phyloP scores from a whole-genome alignment of 2,113 vertebrate genomes.

The Columba janthina region DNA sequence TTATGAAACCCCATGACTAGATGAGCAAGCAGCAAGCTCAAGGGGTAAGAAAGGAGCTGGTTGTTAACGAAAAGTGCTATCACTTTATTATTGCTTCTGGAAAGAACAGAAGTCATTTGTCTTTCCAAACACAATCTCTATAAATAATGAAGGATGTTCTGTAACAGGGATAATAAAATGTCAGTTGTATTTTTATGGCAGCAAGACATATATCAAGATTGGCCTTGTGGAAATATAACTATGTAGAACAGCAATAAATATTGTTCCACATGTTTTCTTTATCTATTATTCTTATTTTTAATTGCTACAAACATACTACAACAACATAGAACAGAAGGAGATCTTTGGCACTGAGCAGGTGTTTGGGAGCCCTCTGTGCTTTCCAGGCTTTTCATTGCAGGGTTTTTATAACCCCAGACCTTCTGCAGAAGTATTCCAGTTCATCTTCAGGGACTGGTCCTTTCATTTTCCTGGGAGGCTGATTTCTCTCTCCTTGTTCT shows the following conservation, averaged over 20 bases:
- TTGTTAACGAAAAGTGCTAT: constrained; percentile 51
- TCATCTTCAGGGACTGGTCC: background rate
- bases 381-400: background rate
- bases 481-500: background rate
- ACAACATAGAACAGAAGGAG: background rate
- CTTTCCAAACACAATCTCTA: constrained; percentile 66
- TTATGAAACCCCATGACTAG: background rate
- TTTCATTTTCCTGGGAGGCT: background rate
- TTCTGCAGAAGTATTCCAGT: background rate
- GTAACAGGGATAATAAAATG: constrained; percentile 66
- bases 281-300: constrained; percentile 49
- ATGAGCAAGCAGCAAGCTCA: background rate
- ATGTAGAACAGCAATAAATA: constrained; percentile 39
- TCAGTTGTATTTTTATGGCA: constrained; percentile 63
- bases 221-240: constrained; percentile 51
- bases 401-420: background rate
- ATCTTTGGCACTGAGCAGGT: background rate
- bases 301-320: constrained; percentile 35
- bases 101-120: constrained; percentile 55
- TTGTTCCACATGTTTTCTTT: constrained; percentile 34
- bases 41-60: constrained; percentile 13
- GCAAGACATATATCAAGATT: background rate
- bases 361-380: background rate
- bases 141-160: constrained; percentile 67
- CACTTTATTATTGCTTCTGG: constrained; percentile 65